Base-by-base conservation (phyloP, 2,888 invertebrate genomes). In the Andrena haemorrhoa region DNA sequence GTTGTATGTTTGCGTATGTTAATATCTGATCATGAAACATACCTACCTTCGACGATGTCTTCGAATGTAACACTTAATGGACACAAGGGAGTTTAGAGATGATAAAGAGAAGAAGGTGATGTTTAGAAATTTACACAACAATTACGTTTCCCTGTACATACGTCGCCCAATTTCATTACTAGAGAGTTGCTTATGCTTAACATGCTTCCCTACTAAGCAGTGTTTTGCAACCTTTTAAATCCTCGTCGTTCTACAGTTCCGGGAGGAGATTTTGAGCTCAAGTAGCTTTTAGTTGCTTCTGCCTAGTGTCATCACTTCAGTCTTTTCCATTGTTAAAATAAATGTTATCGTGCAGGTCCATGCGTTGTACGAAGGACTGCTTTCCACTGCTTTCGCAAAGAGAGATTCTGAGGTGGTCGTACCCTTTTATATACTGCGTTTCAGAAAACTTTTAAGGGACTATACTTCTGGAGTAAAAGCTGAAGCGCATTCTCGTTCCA, bases 101-200 rank as follows among this genome's bases (percentile, higher is more conserved):
- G 20, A 53, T 2, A 23, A 53, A 10, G 53, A 7, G 53, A 53
- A 53, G 53, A 53, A 56, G 2, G 1, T 10, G 4, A 23, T 56
- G 8, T 26, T 56, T 10, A 12, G 0, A 12, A 26, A 23, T 20
- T 8, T 26, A 12, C 1, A 56, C 26, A 4, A 56, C 23, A 56
- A 56, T 0, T 23, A 56, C 1, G 8, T 26, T 56, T 56, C 12
- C 10, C 20, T 26, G 10, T 10, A 26, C 31, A 56, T 10, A n/a
- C 31, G 23, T 35, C 35, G 35, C 16, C 47, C 8, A 63, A 70
- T 70, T 75, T 70, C 61, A 63, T 75, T 70, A 69, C n/a, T 51
- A 1, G 23, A 12, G 23, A 41, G n/a, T 41, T 16, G 41, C 41
- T 41, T 3, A 16, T 41, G 16, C 41, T 41, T 41, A 16, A 16